A percentile compares a stretch with the other conserved stretches of the same genome.
phyloP scores from a whole-genome alignment of 2,888 invertebrate genomes.

The Candidula unifasciata region DNA sequence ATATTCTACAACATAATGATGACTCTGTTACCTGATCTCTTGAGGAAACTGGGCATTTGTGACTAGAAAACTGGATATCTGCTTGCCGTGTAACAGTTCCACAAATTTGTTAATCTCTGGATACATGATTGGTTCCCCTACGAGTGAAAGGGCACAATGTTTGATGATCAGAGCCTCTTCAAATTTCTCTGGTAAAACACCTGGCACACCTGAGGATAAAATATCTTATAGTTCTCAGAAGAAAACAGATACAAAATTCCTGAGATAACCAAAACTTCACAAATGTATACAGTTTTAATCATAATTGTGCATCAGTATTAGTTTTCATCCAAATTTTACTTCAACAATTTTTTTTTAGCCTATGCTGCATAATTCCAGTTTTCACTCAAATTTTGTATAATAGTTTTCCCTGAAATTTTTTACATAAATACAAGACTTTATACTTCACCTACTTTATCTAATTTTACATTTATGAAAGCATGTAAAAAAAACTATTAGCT shows the following conservation, averaged over 20 bases:
- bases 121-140: constrained; percentile 83
- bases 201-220: constrained; percentile 80
- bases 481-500: too few species aligned
- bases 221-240: background rate
- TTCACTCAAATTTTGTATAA: background rate
- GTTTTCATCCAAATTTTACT: background rate
- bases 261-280: background rate
- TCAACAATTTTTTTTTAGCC: background rate
- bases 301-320: background rate
- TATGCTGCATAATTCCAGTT: too few species aligned
- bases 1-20: background rate
- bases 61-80: constrained; percentile 81
- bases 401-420: background rate
- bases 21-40: constrained; percentile 79
- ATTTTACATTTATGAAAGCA: too few species aligned
- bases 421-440: background rate
- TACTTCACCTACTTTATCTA: too few species aligned
- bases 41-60: constrained; percentile 83
- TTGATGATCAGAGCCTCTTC: constrained; percentile 79
- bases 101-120: constrained; percentile 81
- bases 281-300: background rate
- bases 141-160: constrained; percentile 82
- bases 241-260: background rate
- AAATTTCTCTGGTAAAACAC: constrained; percentile 80
- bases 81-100: constrained; percentile 79